These are phyloP conservation scores for Cloeon dipterum DNA, from an alignment of 2,888 invertebrate species.

Conservation along the genomic window DNA sequence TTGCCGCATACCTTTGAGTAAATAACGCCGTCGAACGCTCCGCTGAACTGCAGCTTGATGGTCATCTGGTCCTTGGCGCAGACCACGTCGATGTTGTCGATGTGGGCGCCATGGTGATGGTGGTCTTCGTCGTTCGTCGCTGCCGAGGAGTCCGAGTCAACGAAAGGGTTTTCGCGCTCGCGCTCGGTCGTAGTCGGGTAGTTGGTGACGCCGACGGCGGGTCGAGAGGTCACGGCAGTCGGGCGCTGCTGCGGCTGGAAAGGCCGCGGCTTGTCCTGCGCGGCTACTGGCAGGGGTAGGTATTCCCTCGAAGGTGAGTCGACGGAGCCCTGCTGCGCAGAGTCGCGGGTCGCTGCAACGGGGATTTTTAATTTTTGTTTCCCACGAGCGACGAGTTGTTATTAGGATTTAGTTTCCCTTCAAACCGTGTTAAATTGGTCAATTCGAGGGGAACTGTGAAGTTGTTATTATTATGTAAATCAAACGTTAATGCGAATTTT, in stretches of 20 bases:
- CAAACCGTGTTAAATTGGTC: too few species aligned
- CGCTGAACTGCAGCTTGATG: conserved; percentile 54
- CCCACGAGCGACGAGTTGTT: too few species aligned
- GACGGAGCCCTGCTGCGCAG: conserved; percentile 8
- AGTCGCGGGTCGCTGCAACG: too few species aligned
- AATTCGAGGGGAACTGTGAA: too few species aligned
- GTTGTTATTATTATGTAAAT: too few species aligned
- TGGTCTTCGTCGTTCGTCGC: conserved; percentile 26
- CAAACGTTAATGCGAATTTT: too few species aligned
- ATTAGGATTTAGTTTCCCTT: too few species aligned
- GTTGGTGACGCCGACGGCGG: conserved; percentile 12
- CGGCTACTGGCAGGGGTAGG: conserved; percentile 32
- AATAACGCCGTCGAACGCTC: conserved; percentile 50
- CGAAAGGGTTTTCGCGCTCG: conserved; percentile 7
- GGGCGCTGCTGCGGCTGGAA: conserved; percentile 25
- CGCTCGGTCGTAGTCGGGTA: conserved; percentile 12
- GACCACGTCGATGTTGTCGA: conserved; percentile 48
- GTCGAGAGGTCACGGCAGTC: conserved; percentile 14
- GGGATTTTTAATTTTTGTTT: too few species aligned
- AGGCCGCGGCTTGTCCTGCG: conserved; percentile 36
- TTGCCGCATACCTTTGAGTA: conserved; percentile 58
- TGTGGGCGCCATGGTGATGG: conserved; percentile 40
- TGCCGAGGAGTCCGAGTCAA: conserved; percentile 10
- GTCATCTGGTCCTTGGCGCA: conserved; percentile 68
- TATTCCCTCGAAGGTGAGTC: conserved; percentile 23